Evolutionary conservation across 2,113 vertebrate species (phyloP), one percentile per base, ranked within the genome.

Genomic region (Geococcyx californianus): DNA sequence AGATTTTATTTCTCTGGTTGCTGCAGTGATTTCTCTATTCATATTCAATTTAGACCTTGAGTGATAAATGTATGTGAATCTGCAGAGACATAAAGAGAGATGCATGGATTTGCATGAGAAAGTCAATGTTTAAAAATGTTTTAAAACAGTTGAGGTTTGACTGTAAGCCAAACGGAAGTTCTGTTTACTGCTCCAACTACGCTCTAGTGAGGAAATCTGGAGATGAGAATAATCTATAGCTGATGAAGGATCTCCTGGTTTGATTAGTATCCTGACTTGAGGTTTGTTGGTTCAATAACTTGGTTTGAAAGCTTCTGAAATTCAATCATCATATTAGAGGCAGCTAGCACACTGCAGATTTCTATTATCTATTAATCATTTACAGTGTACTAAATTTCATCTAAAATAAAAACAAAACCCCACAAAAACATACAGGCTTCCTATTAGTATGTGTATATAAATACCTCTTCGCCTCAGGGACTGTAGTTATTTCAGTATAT

Each of bases 201-300:
- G 38, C 11, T 31, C 49, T 72, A 58, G 24, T 38, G 52, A 84
- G 19, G 33, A 73, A 83, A 80, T 89, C 51, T 60, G 56, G 45
- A 93, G 66, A 87, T 28, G 40, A 95, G 56, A 83, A 91, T 87
- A 79, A 78, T 59, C 44, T 83, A n/a, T 26, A 86, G 25, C 25
- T 75, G 81, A 93, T 59, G 86, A 84, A 83, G 85, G 45, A 67
- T 89, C 38, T 63, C 63, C 87, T 56, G 51, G 60, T 82, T 59
- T 69, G 44, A 66, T 83, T 47, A 85, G 45, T 59, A 51, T n/a
- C 29, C 59, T 80, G 59, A 66, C 45, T 62, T 91, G 81, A 88
- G 85, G 84, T 93, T 93, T 94, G 31, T 66, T 70, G 67, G 78
- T 66, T 95, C 90, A 93, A 31, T 87, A 93, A 91, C 62, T 45